A percentile compares a stretch with the other conserved stretches of the same genome.
These are phyloP conservation scores for Oreotrochilus melanogaster DNA, from an alignment of 2,113 vertebrate species.

Conservation along the genomic window DNA sequence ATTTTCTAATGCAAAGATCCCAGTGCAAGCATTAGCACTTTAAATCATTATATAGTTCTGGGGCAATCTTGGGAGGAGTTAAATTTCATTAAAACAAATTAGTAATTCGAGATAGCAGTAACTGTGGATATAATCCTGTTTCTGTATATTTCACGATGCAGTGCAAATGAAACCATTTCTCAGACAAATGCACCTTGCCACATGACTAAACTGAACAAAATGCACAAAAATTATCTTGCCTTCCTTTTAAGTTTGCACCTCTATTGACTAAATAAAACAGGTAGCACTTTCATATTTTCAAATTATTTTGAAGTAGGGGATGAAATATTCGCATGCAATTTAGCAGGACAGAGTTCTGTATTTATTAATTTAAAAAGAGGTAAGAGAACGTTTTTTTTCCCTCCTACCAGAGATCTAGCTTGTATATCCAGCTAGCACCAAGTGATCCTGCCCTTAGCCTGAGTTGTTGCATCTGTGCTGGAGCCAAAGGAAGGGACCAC, in stretches of 20 bases:
- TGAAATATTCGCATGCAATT: not conserved
- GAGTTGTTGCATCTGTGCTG: not conserved
- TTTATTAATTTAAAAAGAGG: not conserved
- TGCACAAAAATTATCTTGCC: not conserved
- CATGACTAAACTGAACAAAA: not conserved
- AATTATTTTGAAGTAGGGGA: not conserved
- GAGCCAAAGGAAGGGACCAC: not conserved
- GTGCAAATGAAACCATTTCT: not conserved
- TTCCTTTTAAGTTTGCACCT: not conserved
- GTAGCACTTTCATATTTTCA: not conserved
- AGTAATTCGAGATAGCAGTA: slow-evolving; percentile 4
- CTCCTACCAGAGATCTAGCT: not conserved
- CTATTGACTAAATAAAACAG: not conserved
- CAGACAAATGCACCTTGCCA: not conserved
- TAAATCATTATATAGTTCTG: slow-evolving; percentile 5
- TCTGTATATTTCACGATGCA: not conserved
- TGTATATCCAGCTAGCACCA: not conserved
- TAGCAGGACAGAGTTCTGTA: not conserved
- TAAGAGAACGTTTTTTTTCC: not conserved
- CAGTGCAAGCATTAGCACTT: slow-evolving; percentile 34
- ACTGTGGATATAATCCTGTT: not conserved
- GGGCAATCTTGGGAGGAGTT: slow-evolving; percentile 9
- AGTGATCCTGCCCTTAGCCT: not conserved
- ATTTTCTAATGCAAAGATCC: slow-evolving; percentile 55
- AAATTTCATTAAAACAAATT: slow-evolving; percentile 25